Conservation (phyloP, 2,797 vertebrate species). For the Neostethus bicornis region DNA sequence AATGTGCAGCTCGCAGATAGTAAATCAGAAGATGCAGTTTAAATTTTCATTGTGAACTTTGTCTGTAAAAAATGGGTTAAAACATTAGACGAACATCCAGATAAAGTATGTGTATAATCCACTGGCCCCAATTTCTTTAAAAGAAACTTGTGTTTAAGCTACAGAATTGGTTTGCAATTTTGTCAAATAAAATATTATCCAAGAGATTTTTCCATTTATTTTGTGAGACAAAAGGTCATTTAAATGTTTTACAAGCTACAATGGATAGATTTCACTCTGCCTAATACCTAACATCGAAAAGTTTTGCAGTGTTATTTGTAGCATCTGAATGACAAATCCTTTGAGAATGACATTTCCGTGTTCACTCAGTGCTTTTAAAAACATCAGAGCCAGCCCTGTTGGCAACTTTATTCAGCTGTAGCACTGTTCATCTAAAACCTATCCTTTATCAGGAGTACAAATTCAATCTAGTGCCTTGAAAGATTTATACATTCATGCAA, state of each 20-base stretch:
- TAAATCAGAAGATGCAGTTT: constrained; percentile 14
- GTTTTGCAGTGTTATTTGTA: constrained; percentile 21
- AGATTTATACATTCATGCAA: constrained; percentile 94
- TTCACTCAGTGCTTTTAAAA: constrained; percentile 82
- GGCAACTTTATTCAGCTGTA: constrained; percentile 64
- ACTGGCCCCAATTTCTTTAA: constrained; percentile 21
- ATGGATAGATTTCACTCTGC: constrained; percentile 60
- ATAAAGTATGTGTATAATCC: constrained; percentile 25
- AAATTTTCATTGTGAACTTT: background rate
- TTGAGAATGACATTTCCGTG: constrained; percentile 76
- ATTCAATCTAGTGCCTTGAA: constrained; percentile 83
- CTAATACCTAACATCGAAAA: constrained; percentile 67
- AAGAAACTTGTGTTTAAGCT: constrained; percentile 29
- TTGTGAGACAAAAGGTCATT: constrained; percentile 52
- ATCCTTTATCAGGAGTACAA: constrained; percentile 76
- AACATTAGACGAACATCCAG: background rate
- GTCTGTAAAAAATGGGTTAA: constrained; percentile 6
- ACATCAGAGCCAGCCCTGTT: constrained; percentile 69
- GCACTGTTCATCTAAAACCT: constrained; percentile 77
- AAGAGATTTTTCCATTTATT: too few relatives aligned
- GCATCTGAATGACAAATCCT: constrained; percentile 77
- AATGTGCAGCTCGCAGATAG: constrained; percentile 19
- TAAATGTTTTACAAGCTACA: constrained; percentile 72
- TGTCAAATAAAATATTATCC: too few relatives aligned
- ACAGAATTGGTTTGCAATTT: background rate